A percentile compares a stretch with the other conserved stretches of the same genome.
Conservation (phyloP, 1,140 invertebrate genomes). For the Drosophila chauvacae region DNA sequence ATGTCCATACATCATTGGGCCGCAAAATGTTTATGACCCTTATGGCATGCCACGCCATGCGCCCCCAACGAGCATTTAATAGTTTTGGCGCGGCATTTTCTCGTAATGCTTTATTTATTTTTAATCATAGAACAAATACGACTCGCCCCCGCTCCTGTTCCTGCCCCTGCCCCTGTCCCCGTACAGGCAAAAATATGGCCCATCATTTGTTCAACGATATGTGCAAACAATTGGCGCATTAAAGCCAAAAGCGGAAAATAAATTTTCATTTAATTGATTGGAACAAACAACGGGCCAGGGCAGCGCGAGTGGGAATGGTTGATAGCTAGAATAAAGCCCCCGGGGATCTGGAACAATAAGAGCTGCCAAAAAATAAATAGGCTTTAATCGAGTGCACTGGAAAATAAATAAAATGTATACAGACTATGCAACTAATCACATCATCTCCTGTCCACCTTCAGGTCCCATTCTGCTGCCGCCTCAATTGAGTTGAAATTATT, state of each 20-base stretch:
- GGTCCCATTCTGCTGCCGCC: background rate
- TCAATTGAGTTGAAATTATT: conserved; percentile 27
- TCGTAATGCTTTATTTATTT: conserved; percentile 80
- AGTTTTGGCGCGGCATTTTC: conserved; percentile 68
- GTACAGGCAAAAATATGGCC: conserved; percentile 60
- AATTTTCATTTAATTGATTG: conserved; percentile 53
- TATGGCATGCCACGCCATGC: conserved; percentile 14
- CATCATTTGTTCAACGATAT: conserved; percentile 78
- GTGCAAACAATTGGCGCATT: conserved; percentile 79
- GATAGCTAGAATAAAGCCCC: conserved; percentile 15
- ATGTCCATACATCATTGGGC: conserved; percentile 77
- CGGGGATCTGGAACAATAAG: conserved; percentile 15
- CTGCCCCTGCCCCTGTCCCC: no score
- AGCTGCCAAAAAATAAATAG: conserved; percentile 29
- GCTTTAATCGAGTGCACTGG: background rate
- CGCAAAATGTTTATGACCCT: conserved; percentile 77
- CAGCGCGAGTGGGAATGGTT: background rate
- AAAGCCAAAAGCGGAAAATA: conserved; percentile 57
- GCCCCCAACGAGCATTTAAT: conserved; percentile 70
- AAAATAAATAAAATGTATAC: background rate
- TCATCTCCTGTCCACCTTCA: background rate
- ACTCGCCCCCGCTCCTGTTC: background rate
- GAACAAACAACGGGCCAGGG: conserved; percentile 6
- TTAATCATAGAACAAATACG: conserved; percentile 81
- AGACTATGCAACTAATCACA: background rate